Conservation (phyloP, 1,140 invertebrate genomes). For the Philotrypesis tridentata region DNA sequence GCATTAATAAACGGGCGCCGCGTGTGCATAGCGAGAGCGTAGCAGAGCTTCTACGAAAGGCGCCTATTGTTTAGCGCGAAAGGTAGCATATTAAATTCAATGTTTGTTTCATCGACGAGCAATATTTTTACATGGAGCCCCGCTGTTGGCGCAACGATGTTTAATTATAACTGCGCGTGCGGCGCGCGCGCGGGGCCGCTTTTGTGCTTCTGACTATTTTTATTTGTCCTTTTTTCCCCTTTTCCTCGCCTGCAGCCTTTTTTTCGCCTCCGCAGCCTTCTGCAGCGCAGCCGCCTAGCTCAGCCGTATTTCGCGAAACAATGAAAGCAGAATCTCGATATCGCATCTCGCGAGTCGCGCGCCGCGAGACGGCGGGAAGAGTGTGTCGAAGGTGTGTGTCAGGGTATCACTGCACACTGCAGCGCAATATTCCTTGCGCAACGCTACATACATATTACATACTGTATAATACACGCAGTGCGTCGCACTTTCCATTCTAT, state of each 20-base stretch:
- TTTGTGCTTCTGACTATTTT: neutral
- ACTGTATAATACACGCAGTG: no score
- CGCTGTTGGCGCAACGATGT: neutral
- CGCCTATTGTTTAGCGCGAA: constrained; percentile 22
- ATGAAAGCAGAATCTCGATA: constrained; percentile 6
- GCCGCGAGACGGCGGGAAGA: no score
- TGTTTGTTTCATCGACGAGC: constrained; percentile 20
- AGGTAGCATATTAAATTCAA: constrained; percentile 35
- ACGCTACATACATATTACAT: no score
- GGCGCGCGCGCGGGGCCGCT: no score
- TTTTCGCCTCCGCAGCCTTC: no score
- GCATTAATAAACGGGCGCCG: neutral
- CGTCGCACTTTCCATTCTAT: no score
- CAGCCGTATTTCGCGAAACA: neutral
- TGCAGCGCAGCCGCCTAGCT: neutral
- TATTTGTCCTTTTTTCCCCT: neutral
- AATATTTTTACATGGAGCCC: neutral
- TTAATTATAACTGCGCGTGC: constrained; percentile 5
- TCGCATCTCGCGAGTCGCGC: neutral
- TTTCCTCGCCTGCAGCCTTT: neutral
- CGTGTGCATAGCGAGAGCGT: neutral
- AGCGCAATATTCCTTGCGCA: no score
- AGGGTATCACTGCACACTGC: neutral
- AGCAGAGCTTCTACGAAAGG: constrained; percentile 10
- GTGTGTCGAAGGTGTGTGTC: neutral